Evolutionary conservation across 2,888 invertebrate genomes (phyloP), one percentile per base, ranked within the genome.

Genomic region (Limenitis camilla): DNA sequence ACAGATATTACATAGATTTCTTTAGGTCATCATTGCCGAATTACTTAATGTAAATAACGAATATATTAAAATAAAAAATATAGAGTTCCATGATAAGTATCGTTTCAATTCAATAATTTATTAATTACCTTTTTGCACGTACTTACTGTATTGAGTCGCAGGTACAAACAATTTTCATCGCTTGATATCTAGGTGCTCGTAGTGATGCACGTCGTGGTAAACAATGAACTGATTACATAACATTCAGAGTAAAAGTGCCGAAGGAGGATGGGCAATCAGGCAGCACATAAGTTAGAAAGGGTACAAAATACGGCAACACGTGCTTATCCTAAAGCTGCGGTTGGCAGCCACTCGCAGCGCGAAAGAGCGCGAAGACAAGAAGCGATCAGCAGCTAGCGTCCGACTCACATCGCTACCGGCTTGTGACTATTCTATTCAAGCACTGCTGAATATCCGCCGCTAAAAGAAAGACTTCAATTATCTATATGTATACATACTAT

Each of bases 361-460:
- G 78, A 75, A 73, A 73, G 76, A 78, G 77, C 78, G 78, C 78
- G 72, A 71, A 71, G 72, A 63, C 70, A 63, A 67, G 66, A 61
- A 51, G 59, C 68, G 69, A 64, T 66, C 68, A 64, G 66, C 61
- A 68, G 73, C 72, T 68, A 66, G 75, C 85, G 85, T 76, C 82
- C 83, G 81, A 68, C 78, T 83, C 81, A 82, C 86, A 85, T 86
- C 86, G 85, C 86, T 80, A 85, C 84, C 82, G 81, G 80, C 69
- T 80, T 80, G 78, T 81, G 76, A 86, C 84, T 82, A 81, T 76
- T 78, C 73, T 74, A 72, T 74, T 72, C 69, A 72, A 71, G 62
- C 76, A 71, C 65, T 69, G 65, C 67, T 69, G 67, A 72, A 72
- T 73, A 77, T 76, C 78, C 75, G 78, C 75, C 78, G 77, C 69